phyloP scores from a whole-genome alignment of 2,113 vertebrate species.

The Andinoacara biseriatus region DNA sequence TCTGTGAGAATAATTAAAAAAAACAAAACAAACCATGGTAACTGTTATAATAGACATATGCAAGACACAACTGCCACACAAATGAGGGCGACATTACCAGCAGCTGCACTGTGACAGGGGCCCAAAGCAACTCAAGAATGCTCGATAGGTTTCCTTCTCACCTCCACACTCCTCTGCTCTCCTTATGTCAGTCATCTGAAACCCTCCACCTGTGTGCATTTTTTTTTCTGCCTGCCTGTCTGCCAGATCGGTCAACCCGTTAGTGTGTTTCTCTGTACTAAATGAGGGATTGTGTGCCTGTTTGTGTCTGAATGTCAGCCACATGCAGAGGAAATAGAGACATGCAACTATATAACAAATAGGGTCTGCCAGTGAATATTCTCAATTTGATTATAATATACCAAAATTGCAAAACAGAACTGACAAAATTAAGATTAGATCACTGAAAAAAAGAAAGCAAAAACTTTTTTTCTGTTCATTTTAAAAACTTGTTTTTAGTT shows the following conservation, averaged over 20 bases:
- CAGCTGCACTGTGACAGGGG: not conserved
- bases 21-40: not conserved
- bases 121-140: slow-evolving; percentile 1
- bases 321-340: not conserved
- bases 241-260: not conserved
- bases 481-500: not conserved
- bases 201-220: slow-evolving; percentile 13
- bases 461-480: not conserved
- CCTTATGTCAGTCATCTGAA: slow-evolving; percentile 34
- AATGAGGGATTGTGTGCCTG: not conserved
- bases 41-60: not conserved
- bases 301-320: not conserved
- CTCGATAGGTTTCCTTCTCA: not conserved
- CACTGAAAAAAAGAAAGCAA: not conserved
- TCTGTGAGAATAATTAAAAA: too few species aligned
- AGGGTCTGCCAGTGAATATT: not conserved
- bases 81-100: not conserved
- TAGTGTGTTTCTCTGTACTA: not conserved
- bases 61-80: not conserved
- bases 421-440: not conserved
- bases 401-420: not conserved
- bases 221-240: not conserved
- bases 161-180: slow-evolving; percentile 19
- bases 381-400: not conserved
- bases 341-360: too few species aligned